Evolutionary conservation across 92 coral and sea anemone genomes (phyloP).

Genomic region (Virgularia gustaviana): DNA sequence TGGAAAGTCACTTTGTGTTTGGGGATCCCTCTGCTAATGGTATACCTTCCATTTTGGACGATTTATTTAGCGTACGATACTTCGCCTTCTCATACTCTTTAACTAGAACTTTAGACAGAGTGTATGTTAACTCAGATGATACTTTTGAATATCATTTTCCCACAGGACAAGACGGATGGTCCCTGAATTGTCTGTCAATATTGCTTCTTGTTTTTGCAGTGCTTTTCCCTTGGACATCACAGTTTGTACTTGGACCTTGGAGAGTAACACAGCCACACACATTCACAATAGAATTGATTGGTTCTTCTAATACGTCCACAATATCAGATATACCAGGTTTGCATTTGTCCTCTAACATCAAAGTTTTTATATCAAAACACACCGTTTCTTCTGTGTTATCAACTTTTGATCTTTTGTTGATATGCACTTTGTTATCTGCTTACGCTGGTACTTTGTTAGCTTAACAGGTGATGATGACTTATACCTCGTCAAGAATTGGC

Average conservation of each 20-base stretch:
- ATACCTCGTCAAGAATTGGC: constrained; percentile 32
- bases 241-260: constrained; percentile 9
- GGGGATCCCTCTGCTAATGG: not conserved
- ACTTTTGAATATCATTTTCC: constrained; percentile 38
- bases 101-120: constrained; percentile 16
- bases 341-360: not conserved
- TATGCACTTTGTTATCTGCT: constrained; percentile 57
- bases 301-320: not conserved
- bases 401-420: constrained; percentile 55
- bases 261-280: constrained; percentile 14
- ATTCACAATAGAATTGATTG: constrained; percentile 3
- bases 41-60: constrained; percentile 5
- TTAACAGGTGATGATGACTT: constrained; percentile 58
- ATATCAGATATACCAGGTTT: not conserved
- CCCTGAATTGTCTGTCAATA: too few relatives aligned
- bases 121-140: constrained; percentile 13
- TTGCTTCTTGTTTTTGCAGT: constrained; percentile 35
- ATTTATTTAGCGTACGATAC: constrained; percentile 36
- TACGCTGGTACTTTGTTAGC: constrained; percentile 48
- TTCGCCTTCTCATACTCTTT: constrained; percentile 16
- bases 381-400: constrained; percentile 35
- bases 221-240: constrained; percentile 37
- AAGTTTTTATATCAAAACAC: constrained; percentile 25
- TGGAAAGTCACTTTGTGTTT: not conserved
- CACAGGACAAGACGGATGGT: constrained; percentile 32